These are phyloP conservation scores for Trachops cirrhosus DNA, from an alignment of 2,797 vertebrate species.

Conservation along the genomic window DNA sequence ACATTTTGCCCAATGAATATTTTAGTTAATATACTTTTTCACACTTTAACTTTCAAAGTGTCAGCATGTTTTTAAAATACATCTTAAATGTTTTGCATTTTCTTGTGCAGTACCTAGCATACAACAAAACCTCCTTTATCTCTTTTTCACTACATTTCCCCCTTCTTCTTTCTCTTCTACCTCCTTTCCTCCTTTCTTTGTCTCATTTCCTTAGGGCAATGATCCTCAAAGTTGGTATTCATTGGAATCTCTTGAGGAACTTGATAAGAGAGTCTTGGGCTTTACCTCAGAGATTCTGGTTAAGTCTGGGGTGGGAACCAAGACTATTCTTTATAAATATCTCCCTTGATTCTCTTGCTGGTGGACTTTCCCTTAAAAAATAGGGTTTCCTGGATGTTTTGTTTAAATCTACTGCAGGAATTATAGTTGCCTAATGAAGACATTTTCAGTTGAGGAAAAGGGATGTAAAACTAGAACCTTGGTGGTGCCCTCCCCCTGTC, in stretches of 20 bases:
- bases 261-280: not conserved
- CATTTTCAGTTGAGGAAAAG: not conserved
- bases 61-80: not conserved
- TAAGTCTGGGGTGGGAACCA: not conserved
- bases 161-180: no score
- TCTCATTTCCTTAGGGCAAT: not conserved
- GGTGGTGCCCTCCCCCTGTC: no score
- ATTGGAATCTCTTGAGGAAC: not conserved
- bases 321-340: not conserved
- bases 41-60: not conserved
- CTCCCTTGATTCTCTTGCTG: not conserved
- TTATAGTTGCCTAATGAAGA: not conserved
- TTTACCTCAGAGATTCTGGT: not conserved
- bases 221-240: not conserved
- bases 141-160: not conserved
- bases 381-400: not conserved
- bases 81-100: not conserved
- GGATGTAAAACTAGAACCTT: not conserved
- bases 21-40: not conserved
- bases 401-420: not conserved
- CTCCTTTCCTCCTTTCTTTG: not conserved
- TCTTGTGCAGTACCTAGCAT: not conserved
- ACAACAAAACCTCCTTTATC: not conserved
- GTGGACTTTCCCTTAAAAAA: not conserved
- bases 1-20: not conserved